Percentiles rank a stretch among this genome's conserved stretches.
These are phyloP conservation scores for Pheosia tremula DNA, from an alignment of 2,888 invertebrate species.

Conservation along the genomic window DNA sequence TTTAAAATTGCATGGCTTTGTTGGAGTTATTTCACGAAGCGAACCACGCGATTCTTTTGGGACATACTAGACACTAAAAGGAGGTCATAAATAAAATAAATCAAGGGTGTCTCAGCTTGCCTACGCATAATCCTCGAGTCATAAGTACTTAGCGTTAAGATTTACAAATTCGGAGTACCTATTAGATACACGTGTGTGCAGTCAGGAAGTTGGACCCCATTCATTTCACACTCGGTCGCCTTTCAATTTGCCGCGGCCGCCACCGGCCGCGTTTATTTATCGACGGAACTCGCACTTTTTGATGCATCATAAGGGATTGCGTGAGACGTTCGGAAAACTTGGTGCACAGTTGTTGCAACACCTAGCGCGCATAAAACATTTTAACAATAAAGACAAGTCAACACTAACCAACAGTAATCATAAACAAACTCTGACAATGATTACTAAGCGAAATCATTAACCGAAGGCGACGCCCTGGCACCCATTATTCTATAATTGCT, in stretches of 20 bases:
- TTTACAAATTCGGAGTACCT: slow-evolving; percentile 32
- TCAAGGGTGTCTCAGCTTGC: neutral
- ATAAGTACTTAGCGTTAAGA: slow-evolving; percentile 9
- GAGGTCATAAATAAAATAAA: no score
- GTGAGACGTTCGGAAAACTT: slow-evolving; percentile 10
- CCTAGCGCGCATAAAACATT: no score
- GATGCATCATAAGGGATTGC: slow-evolving; percentile 20
- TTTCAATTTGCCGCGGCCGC: slow-evolving; percentile 77
- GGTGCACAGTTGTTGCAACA: no score
- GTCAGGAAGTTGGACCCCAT: slow-evolving; percentile 73
- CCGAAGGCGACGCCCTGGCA: slow-evolving; percentile 30
- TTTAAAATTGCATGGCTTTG: no score
- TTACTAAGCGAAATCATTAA: slow-evolving; percentile 21
- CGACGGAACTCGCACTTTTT: slow-evolving; percentile 51
- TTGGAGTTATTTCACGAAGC: no score
- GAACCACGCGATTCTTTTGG: no score
- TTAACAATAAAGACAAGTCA: no score
- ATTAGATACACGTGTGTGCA: slow-evolving; percentile 45
- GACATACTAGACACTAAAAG: no score
- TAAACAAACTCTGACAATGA: neutral
- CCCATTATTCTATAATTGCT: slow-evolving; percentile 53
- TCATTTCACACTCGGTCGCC: slow-evolving; percentile 80
- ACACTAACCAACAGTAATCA: no score
- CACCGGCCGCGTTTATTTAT: slow-evolving; percentile 62
- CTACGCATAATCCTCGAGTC: neutral